Conservation (phyloP, 2,113 vertebrate species). For the Muscicapa adusta region DNA sequence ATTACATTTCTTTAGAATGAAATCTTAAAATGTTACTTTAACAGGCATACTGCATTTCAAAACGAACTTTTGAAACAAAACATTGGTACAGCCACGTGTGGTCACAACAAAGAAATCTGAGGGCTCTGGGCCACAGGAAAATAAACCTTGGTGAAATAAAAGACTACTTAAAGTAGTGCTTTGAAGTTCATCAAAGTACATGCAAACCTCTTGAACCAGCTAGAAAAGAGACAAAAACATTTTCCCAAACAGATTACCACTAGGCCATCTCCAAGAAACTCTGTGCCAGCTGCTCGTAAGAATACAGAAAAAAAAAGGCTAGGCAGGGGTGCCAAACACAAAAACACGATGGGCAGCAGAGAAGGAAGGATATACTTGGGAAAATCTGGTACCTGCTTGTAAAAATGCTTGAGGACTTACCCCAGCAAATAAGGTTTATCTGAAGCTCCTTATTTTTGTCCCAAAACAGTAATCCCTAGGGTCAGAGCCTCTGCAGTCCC, state of each 20-base stretch:
- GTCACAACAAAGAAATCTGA: neutral
- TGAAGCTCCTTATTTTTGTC: neutral
- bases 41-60: neutral
- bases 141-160: neutral
- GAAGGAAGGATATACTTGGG: neutral
- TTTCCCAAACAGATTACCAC: neutral
- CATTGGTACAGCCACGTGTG: neutral
- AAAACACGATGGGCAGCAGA: fast-evolving
- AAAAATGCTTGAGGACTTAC: neutral
- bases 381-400: neutral
- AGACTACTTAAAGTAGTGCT: neutral
- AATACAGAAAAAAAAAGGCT: neutral
- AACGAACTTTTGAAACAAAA: neutral
- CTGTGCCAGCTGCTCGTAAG: neutral
- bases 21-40: neutral
- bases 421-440: neutral
- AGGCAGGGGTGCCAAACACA: neutral
- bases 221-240: neutral
- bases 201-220: neutral
- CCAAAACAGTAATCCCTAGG: neutral
- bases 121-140: neutral
- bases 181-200: neutral
- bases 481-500: neutral
- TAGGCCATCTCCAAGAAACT: neutral
- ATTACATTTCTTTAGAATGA: neutral